Evolutionary conservation across 2,888 invertebrate species (phyloP).

Genomic region (Agrochola lychnidis): DNA sequence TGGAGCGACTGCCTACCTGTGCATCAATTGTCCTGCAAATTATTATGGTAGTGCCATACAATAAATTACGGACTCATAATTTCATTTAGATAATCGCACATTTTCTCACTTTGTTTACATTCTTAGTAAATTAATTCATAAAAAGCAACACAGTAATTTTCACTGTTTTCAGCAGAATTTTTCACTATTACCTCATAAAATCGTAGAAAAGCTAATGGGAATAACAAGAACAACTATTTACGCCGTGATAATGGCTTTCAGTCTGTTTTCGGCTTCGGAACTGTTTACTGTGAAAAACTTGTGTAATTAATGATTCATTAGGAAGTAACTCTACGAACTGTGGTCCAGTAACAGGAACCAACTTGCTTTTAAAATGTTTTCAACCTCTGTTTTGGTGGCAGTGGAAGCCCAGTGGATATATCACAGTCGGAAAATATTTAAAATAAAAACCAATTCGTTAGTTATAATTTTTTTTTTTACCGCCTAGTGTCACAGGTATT

Average conservation of each 20-base stretch:
- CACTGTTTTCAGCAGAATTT: neutral
- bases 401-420: neutral
- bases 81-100: too few species aligned
- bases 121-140: neutral
- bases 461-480: neutral
- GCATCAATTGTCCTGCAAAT: neutral
- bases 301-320: slow-evolving; percentile 64
- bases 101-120: neutral
- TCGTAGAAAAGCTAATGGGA: slow-evolving; percentile 25
- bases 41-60: neutral
- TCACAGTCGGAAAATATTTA: neutral
- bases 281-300: slow-evolving; percentile 59
- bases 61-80: too few species aligned
- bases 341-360: slow-evolving; percentile 14
- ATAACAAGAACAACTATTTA: slow-evolving; percentile 52
- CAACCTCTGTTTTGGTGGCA: slow-evolving; percentile 13
- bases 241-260: slow-evolving; percentile 45
- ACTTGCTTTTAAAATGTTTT: slow-evolving; percentile 36
- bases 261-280: slow-evolving; percentile 46
- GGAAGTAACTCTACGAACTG: slow-evolving; percentile 41
- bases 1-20: neutral
- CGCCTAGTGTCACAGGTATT: neutral
- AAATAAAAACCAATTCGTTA: too few species aligned
- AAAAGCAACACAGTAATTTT: neutral
- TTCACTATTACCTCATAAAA: slow-evolving; percentile 12